Evolutionary conservation across 2,888 invertebrate genomes (phyloP).

Genomic region (Hemaris fuciformis): DNA sequence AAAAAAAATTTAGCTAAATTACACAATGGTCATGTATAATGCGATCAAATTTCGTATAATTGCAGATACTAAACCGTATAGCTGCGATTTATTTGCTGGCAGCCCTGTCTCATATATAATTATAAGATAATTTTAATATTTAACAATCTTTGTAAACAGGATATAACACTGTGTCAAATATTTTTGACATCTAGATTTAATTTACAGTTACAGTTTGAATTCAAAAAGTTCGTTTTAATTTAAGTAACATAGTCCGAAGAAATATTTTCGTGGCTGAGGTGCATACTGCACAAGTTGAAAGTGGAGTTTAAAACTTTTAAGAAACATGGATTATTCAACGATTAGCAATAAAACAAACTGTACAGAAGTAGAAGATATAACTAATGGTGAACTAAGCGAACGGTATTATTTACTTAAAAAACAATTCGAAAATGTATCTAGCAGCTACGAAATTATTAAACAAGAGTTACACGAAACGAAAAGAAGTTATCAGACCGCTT

Average conservation of each 20-base stretch:
- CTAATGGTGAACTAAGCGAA: constrained; percentile 65
- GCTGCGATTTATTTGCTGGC: too few species aligned
- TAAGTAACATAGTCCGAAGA: background rate
- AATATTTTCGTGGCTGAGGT: background rate
- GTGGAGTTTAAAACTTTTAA: background rate
- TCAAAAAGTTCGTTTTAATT: background rate
- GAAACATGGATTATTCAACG: constrained; percentile 71
- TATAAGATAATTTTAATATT: background rate
- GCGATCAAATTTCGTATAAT: too few species aligned
- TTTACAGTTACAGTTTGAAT: background rate
- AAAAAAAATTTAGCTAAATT: too few species aligned
- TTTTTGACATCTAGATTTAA: background rate
- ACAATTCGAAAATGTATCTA: constrained; percentile 62
- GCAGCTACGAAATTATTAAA: constrained; percentile 61
- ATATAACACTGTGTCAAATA: background rate
- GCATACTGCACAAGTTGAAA: background rate
- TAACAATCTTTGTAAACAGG: background rate
- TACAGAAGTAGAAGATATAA: constrained; percentile 63
- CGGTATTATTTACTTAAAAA: constrained; percentile 66
- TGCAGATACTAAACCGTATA: too few species aligned
- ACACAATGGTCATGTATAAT: too few species aligned
- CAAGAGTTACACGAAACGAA: constrained; percentile 71
- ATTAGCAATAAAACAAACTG: constrained; percentile 68
- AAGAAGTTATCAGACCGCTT: constrained; percentile 67
- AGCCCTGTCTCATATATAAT: too few species aligned